Conservation (phyloP, 2,797 vertebrate genomes). For the Oreortyx pictus region DNA sequence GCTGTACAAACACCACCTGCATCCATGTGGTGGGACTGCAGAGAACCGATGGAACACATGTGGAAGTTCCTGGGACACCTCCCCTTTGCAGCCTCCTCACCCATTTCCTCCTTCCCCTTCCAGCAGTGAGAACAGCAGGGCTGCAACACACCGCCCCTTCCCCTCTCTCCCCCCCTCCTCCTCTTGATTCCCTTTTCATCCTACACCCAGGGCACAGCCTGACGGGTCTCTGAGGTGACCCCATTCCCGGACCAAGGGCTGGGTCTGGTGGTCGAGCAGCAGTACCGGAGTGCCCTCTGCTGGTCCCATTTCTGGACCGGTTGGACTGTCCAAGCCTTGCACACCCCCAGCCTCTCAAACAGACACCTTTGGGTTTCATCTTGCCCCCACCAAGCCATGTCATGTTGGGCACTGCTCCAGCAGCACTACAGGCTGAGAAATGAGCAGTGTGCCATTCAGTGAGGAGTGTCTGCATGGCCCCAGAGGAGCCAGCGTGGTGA, state of each 20-base stretch:
- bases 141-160: neutral
- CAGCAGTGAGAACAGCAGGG: neutral
- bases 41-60: neutral
- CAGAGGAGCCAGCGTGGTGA: rapidly evolving
- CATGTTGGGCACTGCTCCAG: neutral
- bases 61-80: neutral
- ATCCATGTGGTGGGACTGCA: neutral
- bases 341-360: neutral
- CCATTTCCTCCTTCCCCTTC: neutral
- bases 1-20: neutral
- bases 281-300: conserved; percentile 74
- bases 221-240: neutral
- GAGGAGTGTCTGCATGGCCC: neutral
- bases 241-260: neutral
- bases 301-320: conserved; percentile 36
- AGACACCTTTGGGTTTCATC: neutral
- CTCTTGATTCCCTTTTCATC: neutral
- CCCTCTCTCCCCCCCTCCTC: neutral
- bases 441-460: neutral
- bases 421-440: neutral
- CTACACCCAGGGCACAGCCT: neutral
- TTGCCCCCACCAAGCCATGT: rapidly evolving
- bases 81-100: neutral
- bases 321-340: neutral
- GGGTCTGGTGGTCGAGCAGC: neutral